A percentile compares a stretch with the other conserved stretches of the same genome.
phyloP scores from a whole-genome alignment of 2,113 vertebrate species.

The Dasypus novemcinctus region DNA sequence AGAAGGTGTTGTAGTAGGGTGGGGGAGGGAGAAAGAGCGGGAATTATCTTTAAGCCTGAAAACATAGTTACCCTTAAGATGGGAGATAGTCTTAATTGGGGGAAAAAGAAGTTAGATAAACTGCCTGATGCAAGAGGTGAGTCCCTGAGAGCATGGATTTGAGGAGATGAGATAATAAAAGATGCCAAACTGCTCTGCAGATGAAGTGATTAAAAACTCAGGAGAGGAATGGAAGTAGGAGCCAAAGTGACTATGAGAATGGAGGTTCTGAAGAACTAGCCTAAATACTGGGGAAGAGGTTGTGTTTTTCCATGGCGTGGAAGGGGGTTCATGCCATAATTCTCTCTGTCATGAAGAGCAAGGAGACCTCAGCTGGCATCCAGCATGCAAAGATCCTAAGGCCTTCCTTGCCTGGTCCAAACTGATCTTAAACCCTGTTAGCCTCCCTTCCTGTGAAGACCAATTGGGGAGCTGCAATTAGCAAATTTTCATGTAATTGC shows the following conservation, averaged over 20 bases:
- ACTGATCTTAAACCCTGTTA: fast-evolving
- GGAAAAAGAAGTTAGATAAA: background rate
- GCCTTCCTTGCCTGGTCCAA: background rate
- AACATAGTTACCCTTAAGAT: background rate
- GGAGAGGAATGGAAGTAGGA: background rate
- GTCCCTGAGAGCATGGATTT: background rate
- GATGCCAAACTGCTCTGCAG: background rate
- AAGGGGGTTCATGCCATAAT: too few relatives aligned
- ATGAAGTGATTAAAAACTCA: background rate
- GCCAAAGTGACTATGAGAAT: fast-evolving
- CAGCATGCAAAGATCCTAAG: fast-evolving
- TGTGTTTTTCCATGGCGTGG: background rate
- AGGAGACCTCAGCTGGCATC: background rate
- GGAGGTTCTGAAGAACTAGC: fast-evolving
- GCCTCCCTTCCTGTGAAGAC: background rate
- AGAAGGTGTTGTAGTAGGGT: background rate
- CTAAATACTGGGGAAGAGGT: background rate
- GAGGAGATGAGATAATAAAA: background rate
- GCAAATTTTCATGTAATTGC: background rate
- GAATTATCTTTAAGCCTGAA: background rate
- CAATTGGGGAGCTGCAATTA: fast-evolving
- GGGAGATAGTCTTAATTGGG: background rate
- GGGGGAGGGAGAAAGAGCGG: background rate
- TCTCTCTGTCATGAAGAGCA: background rate
- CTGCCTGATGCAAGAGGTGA: background rate